Conservation (phyloP, 2,113 vertebrate genomes). For the Rhea americana region DNA sequence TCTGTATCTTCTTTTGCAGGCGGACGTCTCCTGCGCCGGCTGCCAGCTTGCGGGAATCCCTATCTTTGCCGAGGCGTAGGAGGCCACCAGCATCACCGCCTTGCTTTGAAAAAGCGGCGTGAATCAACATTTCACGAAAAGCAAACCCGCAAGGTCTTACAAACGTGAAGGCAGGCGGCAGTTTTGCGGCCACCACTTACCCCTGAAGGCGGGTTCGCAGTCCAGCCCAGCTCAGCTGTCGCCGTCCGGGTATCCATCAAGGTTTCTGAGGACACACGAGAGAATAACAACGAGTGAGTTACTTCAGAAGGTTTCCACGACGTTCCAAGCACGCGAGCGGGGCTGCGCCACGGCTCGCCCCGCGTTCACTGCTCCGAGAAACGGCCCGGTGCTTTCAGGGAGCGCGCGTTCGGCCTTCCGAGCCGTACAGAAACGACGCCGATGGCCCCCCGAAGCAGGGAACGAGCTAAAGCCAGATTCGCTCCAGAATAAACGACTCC, state of each 20-base stretch:
- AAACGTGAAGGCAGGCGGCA: not conserved
- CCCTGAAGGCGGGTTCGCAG: slow-evolving; percentile 94
- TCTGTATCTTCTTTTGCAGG: not conserved
- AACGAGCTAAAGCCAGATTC: not conserved
- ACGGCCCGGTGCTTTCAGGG: fast-evolving
- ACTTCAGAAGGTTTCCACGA: not conserved
- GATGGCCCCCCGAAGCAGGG: not conserved
- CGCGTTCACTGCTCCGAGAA: not conserved
- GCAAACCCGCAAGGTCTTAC: not conserved
- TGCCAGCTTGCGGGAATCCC: not conserved
- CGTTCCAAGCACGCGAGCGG: not conserved
- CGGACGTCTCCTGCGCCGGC: not conserved
- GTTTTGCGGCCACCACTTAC: slow-evolving; percentile 78
- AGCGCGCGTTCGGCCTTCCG: not conserved
- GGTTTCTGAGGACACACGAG: slow-evolving; percentile 84
- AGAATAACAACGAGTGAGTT: not conserved
- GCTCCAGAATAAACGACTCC: fast-evolving
- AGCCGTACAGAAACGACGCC: not conserved
- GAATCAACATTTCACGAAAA: not conserved
- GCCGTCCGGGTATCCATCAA: slow-evolving; percentile 97
- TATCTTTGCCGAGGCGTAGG: not conserved
- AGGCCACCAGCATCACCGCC: not conserved
- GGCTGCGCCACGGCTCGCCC: not conserved
- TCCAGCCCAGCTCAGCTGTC: slow-evolving; percentile 98
- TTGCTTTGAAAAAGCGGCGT: not conserved